A percentile compares a stretch with the other conserved stretches of the same genome.
phyloP scores from a whole-genome alignment of 2,797 vertebrate species.

The Hapalemur alaotrensis region DNA sequence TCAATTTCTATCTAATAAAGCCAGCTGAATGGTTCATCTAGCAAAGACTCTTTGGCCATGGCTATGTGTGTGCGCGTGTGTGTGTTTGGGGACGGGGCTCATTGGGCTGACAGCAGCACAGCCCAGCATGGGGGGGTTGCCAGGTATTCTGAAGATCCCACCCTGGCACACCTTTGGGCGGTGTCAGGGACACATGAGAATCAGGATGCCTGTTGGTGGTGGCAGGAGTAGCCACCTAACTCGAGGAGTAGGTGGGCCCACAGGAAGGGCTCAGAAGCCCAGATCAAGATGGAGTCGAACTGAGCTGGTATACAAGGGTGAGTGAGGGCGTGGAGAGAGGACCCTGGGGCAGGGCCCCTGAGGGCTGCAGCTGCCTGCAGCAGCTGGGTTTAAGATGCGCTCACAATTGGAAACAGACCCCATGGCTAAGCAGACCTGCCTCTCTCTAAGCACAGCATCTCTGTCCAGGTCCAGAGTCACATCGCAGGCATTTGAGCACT shows the following conservation, averaged over 20 bases:
- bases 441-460: not conserved
- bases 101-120: not conserved
- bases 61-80: not conserved
- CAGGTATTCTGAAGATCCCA: not conserved
- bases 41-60: not conserved
- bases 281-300: not conserved
- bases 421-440: not conserved
- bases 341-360: not conserved
- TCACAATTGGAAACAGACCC: not conserved
- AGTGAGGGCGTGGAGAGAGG: no score
- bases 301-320: not conserved
- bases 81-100: not conserved
- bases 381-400: not conserved
- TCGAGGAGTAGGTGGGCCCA: not conserved
- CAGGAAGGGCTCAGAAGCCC: not conserved
- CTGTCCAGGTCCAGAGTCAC: not conserved
- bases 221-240: not conserved
- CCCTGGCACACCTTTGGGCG: not conserved
- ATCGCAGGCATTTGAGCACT: not conserved
- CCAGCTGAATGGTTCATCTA: constrained; percentile 72
- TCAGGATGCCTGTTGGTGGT: not conserved
- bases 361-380: not conserved
- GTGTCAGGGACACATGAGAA: no score
- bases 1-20: constrained; percentile 80
- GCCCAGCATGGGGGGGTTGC: not conserved